phyloP scores from a whole-genome alignment of 2,113 vertebrate genomes.

The Cepphus grylle region DNA sequence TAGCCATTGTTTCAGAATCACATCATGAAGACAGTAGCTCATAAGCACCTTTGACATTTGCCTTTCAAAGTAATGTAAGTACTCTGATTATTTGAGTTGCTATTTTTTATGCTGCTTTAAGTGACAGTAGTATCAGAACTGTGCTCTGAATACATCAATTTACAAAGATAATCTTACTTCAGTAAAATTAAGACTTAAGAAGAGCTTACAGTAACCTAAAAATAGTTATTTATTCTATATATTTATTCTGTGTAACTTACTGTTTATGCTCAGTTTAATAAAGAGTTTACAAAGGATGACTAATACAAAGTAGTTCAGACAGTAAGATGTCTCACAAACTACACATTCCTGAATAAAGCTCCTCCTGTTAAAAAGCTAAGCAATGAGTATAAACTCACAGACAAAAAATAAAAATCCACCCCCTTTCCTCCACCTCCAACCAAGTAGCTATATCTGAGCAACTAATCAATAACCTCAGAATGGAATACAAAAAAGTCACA shows the following conservation, averaged over 20 bases:
- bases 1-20: not conserved
- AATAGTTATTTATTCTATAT: not conserved
- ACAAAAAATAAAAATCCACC: not conserved
- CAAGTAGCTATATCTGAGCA: not conserved
- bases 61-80: not conserved
- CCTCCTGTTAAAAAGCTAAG: not conserved
- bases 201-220: not conserved
- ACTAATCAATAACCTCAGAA: not conserved
- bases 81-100: not conserved
- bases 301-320: not conserved
- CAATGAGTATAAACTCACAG: not conserved
- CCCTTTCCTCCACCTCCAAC: not conserved
- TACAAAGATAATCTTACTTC: not conserved
- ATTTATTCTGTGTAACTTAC: not conserved
- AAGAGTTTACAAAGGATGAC: not conserved
- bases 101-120: conserved; percentile 3
- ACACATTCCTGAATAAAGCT: not conserved
- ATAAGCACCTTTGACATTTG: not conserved
- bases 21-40: not conserved
- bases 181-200: not conserved
- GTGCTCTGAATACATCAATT: not conserved
- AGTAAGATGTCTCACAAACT: not conserved
- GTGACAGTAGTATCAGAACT: not conserved
- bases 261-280: not conserved
- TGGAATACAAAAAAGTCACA: not conserved